These are phyloP conservation scores for Psococerastis gibbosa DNA, from an alignment of 2,888 invertebrate genomes.

Conservation along the genomic window DNA sequence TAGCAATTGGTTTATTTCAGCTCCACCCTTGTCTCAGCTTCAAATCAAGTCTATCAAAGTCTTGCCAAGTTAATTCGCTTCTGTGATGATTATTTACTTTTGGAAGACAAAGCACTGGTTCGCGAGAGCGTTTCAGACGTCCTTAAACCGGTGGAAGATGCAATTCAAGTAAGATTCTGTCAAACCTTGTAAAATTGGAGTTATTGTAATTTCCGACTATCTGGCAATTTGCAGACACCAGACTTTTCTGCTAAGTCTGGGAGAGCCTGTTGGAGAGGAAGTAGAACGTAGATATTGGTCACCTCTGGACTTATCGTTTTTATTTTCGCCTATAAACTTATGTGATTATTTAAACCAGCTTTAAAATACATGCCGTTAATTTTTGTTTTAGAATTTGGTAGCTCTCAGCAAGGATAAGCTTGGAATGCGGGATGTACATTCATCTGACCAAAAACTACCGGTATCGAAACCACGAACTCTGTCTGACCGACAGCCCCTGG, in stretches of 20 bases:
- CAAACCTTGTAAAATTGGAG: constrained; percentile 12
- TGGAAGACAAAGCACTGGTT: constrained; percentile 35
- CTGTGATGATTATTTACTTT: constrained; percentile 72
- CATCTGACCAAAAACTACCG: constrained; percentile 11
- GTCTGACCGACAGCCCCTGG: constrained; percentile 14
- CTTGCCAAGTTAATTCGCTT: constrained; percentile 71
- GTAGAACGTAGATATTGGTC: too few species aligned
- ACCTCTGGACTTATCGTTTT: too few species aligned
- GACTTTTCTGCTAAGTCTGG: too few species aligned
- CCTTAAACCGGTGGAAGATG: constrained; percentile 48
- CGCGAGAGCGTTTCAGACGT: constrained; percentile 32
- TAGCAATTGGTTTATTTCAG: too few species aligned
- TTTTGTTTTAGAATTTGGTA: constrained; percentile 42
- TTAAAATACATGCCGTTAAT: too few species aligned
- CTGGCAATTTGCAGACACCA: too few species aligned
- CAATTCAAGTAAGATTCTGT: constrained; percentile 37
- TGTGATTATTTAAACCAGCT: too few species aligned
- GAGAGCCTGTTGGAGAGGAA: too few species aligned
- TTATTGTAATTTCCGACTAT: too few species aligned
- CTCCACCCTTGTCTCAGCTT: constrained; percentile 53
- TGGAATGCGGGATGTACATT: constrained; percentile 25
- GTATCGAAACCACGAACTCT: constrained; percentile 10
- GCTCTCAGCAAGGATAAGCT: constrained; percentile 67
- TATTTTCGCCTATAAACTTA: too few species aligned
- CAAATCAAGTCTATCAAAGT: constrained; percentile 70